Evolutionary conservation across 2,113 vertebrate genomes (phyloP).

Genomic region (Dolichallabes microphthalmus): DNA sequence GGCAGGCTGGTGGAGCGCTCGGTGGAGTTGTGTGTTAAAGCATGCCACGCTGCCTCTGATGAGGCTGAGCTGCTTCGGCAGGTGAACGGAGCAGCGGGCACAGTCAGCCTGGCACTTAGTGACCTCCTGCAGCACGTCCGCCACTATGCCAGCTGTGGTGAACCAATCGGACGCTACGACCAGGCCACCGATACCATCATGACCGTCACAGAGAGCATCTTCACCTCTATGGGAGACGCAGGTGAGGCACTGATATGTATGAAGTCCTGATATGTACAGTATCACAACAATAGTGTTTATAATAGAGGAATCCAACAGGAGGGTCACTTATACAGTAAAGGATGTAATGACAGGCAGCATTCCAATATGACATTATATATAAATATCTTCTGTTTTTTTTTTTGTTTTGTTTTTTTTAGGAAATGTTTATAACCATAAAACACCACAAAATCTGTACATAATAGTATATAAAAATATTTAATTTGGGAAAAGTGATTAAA

Average conservation of each 20-base stretch:
- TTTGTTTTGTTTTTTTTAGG: too few relatives aligned
- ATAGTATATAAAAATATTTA: background rate
- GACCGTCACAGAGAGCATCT: constrained; percentile 98
- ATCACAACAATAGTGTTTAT: background rate
- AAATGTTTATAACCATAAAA: background rate
- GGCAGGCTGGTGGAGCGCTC: constrained; percentile 96
- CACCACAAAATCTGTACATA: background rate
- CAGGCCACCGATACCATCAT: constrained; percentile 99
- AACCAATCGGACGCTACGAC: constrained; percentile 96
- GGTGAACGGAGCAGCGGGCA: constrained; percentile 82
- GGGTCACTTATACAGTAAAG: background rate
- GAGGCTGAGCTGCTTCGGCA: constrained; percentile 90
- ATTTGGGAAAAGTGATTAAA: background rate
- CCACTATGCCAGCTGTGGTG: constrained; percentile 92
- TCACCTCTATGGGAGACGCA: constrained; percentile 98
- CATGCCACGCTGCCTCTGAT: constrained; percentile 87
- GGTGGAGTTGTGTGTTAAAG: constrained; percentile 89
- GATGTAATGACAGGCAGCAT: background rate
- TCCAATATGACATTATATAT: background rate
- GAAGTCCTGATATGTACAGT: background rate
- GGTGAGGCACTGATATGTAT: constrained; percentile 82
- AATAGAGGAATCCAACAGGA: background rate
- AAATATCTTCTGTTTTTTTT: too few relatives aligned
- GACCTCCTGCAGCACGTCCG: constrained; percentile 95
- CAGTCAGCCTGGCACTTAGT: constrained; percentile 90